phyloP scores from a whole-genome alignment of 2,113 vertebrate species.

The Dromiciops gliroides region DNA sequence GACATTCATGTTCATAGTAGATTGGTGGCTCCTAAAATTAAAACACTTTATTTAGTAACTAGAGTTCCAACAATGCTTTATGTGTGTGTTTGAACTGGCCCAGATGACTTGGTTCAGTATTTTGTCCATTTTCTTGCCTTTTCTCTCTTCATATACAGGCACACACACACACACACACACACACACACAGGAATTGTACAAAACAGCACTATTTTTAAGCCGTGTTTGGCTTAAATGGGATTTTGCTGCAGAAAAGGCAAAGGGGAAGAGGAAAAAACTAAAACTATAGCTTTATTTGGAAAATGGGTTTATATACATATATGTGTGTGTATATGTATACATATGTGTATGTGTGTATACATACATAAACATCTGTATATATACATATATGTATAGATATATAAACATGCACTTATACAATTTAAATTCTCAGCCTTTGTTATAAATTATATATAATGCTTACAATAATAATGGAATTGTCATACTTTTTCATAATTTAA shows the following conservation, averaged over 20 bases:
- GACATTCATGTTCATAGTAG: conserved; percentile 69
- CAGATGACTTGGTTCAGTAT: conserved; percentile 69
- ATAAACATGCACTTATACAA: not conserved
- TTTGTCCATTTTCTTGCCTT: conserved; percentile 67
- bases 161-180: conserved; percentile 30
- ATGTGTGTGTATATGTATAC: too few species aligned
- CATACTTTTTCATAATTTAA: not conserved
- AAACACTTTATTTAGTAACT: conserved; percentile 77
- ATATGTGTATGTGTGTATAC: too few species aligned
- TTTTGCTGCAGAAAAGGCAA: conserved; percentile 69
- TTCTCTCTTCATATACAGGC: conserved; percentile 50
- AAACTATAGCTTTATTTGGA: not conserved
- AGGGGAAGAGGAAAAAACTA: conserved; percentile 10
- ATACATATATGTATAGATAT: not conserved
- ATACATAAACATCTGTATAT: too few species aligned
- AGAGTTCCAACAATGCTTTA: conserved; percentile 72
- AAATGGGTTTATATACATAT: not conserved
- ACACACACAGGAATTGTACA: conserved; percentile 73
- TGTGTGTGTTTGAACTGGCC: conserved; percentile 67
- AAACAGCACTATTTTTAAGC: conserved; percentile 63
- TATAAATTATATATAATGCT: not conserved
- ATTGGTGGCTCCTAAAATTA: conserved; percentile 67
- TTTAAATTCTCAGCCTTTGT: not conserved
- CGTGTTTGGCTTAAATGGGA: conserved; percentile 68
- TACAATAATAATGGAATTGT: not conserved